phyloP scores from a whole-genome alignment of 37 sponge, comb jelly and placozoan species.

The Ephydatia muelleri region DNA sequence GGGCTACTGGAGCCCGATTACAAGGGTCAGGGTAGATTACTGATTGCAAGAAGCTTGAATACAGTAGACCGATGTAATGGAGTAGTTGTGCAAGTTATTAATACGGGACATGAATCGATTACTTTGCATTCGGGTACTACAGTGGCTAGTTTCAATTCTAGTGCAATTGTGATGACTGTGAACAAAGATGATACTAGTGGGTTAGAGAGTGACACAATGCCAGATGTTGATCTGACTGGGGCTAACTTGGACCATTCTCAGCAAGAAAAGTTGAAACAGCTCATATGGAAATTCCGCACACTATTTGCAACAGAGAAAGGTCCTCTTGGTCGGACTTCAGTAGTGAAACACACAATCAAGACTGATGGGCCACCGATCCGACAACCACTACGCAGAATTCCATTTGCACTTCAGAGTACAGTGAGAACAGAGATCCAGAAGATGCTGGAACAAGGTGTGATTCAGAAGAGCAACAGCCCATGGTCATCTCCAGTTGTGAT shows the following conservation, averaged over 20 bases:
- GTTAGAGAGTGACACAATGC: not conserved
- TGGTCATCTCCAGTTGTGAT: slow-evolving; percentile 28
- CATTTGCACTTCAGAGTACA: not conserved
- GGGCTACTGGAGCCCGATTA: not conserved
- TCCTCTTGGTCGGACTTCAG: slow-evolving; percentile 20
- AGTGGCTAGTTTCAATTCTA: not conserved
- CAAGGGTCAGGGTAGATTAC: not conserved
- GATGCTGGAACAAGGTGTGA: slow-evolving; percentile 9
- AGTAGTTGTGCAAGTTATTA: slow-evolving; percentile 4
- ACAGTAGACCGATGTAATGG: not conserved
- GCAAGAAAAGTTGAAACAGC: not conserved
- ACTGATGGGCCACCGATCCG: slow-evolving; percentile 13
- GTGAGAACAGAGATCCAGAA: slow-evolving; percentile 4
- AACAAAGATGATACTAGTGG: not conserved
- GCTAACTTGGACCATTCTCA: not conserved
- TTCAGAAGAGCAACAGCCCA: not conserved
- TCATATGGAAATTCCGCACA: not conserved
- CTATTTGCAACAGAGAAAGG: slow-evolving; percentile 10
- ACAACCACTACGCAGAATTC: slow-evolving; percentile 24
- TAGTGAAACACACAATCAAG: not conserved
- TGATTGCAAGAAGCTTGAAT: slow-evolving; percentile 9
- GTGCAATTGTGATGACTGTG: not conserved
- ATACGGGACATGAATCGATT: not conserved
- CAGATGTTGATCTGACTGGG: slow-evolving; percentile 7
- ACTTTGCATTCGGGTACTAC: slow-evolving; percentile 4